Base-by-base conservation (phyloP, 2,113 vertebrate genomes). In the Trematocara unimaculatum region DNA sequence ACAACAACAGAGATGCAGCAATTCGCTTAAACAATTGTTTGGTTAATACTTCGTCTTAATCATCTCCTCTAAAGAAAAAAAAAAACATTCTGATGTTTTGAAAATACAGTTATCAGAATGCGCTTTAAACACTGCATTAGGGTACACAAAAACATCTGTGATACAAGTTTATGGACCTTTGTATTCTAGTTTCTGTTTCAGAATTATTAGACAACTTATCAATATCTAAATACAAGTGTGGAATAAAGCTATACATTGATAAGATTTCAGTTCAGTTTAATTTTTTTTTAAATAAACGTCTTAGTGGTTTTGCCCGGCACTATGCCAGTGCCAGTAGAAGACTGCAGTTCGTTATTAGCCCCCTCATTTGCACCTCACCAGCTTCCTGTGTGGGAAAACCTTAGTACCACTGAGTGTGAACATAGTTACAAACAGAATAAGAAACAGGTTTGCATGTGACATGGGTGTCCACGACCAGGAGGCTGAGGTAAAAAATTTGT, bases 401-500 rank as follows among this genome's bases (percentile, higher is more conserved):
- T 26, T 77, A 12, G 6, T 29, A 45, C 15, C 42, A 31, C 4
- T 1, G 15, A n/a, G 15, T 31, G 15, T 18, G 70, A 1, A 77
- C 14, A 4, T 8, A 31, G 42, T 3, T 77, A n/a, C 15, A 31
- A 31, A 31, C 70, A 45, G 40, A 72, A 26, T 45, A 15, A 47
- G 70, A 77, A 49, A 49, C 42, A 31, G 42, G 15, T 18, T n/a
- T 31, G 9, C 23, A 49, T 5, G 40, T 77, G 26, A 77, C 70
- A 31, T 7, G 26, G 42, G 23, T 49, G 42, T 18, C 14, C 9
- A 49, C 42, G 3, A 26, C 42, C 6, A 77, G 6, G 20, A 49
- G 0, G 0, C 3, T 31, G 23, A 12, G 1, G 6, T 49, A 18
- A 77, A 29, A 31, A 4, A 12, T 0, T 12, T 72, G 70, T 9